Conservation (phyloP, 30 jellyfish, hydroid and myxozoan species). For the Aurelia coerulea region DNA sequence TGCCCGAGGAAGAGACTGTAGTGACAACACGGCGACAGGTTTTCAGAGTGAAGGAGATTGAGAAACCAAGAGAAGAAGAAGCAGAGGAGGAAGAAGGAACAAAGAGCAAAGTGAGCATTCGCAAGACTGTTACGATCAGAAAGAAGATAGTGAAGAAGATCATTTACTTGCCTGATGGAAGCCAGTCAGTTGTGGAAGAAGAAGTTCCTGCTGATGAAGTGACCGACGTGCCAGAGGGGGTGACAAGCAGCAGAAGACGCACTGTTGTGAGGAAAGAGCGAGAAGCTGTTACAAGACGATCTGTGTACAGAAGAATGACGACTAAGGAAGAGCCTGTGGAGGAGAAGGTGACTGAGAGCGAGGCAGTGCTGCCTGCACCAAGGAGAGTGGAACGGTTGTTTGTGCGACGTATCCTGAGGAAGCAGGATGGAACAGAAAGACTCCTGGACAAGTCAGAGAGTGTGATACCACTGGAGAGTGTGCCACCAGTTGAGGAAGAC, state of each 20-base stretch:
- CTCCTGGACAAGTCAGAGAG: not conserved
- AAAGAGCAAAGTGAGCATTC: not conserved
- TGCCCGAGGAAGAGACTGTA: constrained; percentile 31
- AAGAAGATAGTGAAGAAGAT: constrained; percentile 27
- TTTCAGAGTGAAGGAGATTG: constrained; percentile 16
- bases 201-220: constrained; percentile 2
- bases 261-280: constrained; percentile 25
- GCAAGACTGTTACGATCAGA: not conserved
- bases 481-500: constrained; percentile 17
- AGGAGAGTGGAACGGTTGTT: constrained; percentile 76
- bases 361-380: constrained; percentile 3
- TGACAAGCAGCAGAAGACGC: not conserved
- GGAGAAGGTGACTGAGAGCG: constrained; percentile 44
- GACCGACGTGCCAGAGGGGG: constrained; percentile 34
- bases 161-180: constrained; percentile 29
- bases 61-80: not conserved
- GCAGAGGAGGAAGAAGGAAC: not conserved
- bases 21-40: constrained; percentile 40
- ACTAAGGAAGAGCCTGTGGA: constrained; percentile 1
- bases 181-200: constrained; percentile 40
- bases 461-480: constrained; percentile 21
- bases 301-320: constrained; percentile 8
- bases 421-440: constrained; percentile 36
- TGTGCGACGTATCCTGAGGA: constrained; percentile 78
- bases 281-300: constrained; percentile 18